Evolutionary conservation across 1,140 invertebrate species (phyloP).

Genomic region (Meloidogyne exigua): DNA sequence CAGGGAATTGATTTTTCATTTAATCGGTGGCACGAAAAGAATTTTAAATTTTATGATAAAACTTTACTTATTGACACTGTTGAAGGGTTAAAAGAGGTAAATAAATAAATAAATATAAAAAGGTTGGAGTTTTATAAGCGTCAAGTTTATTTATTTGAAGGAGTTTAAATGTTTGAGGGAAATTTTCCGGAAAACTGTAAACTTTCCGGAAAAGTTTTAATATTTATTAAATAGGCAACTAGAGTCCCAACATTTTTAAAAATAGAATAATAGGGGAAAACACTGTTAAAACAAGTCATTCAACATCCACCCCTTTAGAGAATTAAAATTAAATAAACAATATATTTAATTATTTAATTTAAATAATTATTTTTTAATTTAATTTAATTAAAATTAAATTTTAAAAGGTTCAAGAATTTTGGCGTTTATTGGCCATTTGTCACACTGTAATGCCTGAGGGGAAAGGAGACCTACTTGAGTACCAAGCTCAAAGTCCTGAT

Average conservation of each 20-base stretch:
- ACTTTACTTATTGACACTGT: slow-evolving; percentile 80
- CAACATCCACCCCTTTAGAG: no score
- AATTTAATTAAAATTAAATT: neutral
- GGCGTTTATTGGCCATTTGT: slow-evolving; percentile 77
- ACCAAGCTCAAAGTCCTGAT: slow-evolving; percentile 92
- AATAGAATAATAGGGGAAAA: no score
- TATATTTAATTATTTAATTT: no score
- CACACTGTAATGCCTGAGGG: slow-evolving; percentile 97
- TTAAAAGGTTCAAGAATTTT: slow-evolving; percentile 58
- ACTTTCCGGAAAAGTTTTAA: no score
- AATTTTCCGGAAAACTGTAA: neutral
- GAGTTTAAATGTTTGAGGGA: neutral
- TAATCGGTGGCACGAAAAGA: slow-evolving; percentile 84
- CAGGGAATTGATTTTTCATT: slow-evolving; percentile 80
- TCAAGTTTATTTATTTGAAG: neutral
- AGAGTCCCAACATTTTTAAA: no score
- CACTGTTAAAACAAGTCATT: no score
- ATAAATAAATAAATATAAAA: no score
- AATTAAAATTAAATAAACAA: no score
- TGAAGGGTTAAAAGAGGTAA: slow-evolving; percentile 72
- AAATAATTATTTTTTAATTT: no score
- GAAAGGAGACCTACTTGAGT: slow-evolving; percentile 74
- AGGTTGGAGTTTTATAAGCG: no score
- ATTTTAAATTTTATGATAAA: slow-evolving; percentile 89
- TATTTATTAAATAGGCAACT: no score